A percentile compares a stretch with the other conserved stretches of the same genome.
These are phyloP conservation scores for Hyaena hyaena DNA, from an alignment of 2,113 vertebrate species.

Conservation along the genomic window DNA sequence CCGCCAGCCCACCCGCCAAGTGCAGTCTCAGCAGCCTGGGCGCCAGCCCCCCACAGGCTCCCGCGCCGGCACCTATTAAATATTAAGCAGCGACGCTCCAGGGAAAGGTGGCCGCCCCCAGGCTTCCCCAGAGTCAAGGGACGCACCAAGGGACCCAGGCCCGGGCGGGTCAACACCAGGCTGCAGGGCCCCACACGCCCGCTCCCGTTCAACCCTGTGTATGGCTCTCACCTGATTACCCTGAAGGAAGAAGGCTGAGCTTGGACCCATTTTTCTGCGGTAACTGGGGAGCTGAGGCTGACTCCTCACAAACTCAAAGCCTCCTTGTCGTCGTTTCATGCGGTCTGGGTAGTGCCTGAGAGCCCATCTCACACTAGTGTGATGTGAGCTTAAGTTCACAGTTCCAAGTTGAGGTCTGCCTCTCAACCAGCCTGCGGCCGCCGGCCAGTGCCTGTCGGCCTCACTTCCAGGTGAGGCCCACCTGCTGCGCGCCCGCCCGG, in stretches of 20 bases:
- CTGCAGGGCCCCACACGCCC: rapidly evolving
- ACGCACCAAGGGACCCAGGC: background rate
- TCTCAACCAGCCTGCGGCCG: background rate
- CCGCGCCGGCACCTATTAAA: background rate
- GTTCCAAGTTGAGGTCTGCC: background rate
- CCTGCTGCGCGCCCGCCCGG: background rate
- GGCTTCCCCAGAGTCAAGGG: too few relatives aligned
- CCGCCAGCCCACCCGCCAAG: background rate
- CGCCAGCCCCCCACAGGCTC: background rate
- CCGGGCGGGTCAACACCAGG: background rate
- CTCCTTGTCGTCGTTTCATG: background rate
- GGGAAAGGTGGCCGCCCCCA: background rate
- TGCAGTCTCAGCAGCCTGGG: background rate
- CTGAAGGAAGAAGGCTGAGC: background rate
- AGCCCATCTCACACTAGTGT: background rate
- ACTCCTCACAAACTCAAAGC: background rate
- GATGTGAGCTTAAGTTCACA: background rate
- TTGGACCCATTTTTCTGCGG: background rate
- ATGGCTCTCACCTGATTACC: background rate
- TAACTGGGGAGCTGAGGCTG: background rate
- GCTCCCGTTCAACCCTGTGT: background rate
- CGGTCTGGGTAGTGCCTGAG: too few relatives aligned
- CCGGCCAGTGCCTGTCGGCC: background rate
- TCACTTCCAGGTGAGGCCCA: background rate
- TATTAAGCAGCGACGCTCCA: background rate